Evolutionary conservation across 2,888 invertebrate genomes (phyloP), one percentile per base, ranked within the genome.

Genomic region (Clanis bilineata): DNA sequence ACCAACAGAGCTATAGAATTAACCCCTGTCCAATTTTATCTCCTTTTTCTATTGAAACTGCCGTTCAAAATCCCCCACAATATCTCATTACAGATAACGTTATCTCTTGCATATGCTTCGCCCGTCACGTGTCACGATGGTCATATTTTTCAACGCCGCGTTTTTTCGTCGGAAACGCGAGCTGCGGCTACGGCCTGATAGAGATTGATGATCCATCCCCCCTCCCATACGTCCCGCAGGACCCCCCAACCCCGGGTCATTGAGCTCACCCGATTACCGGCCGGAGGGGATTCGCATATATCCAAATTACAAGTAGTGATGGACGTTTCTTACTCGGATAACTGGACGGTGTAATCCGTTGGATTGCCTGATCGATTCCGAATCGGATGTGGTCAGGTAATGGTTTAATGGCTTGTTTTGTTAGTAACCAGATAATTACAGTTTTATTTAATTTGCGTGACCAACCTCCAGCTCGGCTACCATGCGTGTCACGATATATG

Each of bases 261-360:
- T 82, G 85, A 76, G 86, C 86, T 83, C 80, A 80, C 82, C 79
- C 86, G 88, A 86, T 88, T 88, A 89, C 80, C 76, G 77, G 74
- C 81, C 82, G 76, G 77, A 83, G 81, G 85, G 88, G 84, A 83
- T 83, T 85, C 89, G 86, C 88, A 90, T 90, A 89, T 88, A 92
- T 90, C 88, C 91, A 91, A 91, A 92, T 91, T 91, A 90, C 84
- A 71, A 74, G 70, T 60, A 69, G 76, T 89, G 90, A 92, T 87
- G 85, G 90, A 90, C 90, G 88, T 87, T 88, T 86, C 89, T 90
- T 89, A 85, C 78, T 59, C 60, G 61, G 64, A 57, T 74, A 64
- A 64, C 62, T 7, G 23, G 45, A 36, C 18, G 43, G 32, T 28
- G 28, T 28, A 28, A 54, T 54, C 51, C 41, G 25, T 43, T 43